Evolutionary conservation across 2,113 vertebrate genomes (phyloP).

Genomic region (Rana temporaria): DNA sequence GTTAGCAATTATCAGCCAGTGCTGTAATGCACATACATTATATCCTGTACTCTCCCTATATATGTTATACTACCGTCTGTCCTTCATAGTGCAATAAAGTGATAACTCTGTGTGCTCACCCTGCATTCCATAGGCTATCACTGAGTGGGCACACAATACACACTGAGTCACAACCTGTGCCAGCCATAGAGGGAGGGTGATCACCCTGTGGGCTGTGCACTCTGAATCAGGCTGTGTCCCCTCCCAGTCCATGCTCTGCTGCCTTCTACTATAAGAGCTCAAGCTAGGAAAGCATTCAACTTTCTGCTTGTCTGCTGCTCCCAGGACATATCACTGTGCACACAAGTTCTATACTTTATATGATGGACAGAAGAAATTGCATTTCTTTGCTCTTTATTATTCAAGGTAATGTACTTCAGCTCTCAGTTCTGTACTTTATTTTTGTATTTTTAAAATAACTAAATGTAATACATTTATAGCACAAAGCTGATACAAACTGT

Average conservation of each 20-base stretch:
- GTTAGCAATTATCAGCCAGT: background rate
- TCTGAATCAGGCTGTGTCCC: slow-evolving; percentile 14
- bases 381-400: slow-evolving; percentile 29
- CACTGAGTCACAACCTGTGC: background rate
- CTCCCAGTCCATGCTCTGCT: slow-evolving; percentile 20
- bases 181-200: background rate
- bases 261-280: slow-evolving; percentile 14
- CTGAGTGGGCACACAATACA: slow-evolving; percentile 20
- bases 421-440: background rate
- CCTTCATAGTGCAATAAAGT: too few relatives aligned
- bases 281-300: background rate
- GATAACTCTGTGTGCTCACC: too few relatives aligned
- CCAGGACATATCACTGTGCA: background rate
- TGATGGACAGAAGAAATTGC: slow-evolving; percentile 10
- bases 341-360: background rate
- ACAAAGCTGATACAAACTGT: too few relatives aligned
- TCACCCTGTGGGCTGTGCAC: background rate
- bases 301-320: slow-evolving; percentile 3
- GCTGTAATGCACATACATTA: too few relatives aligned
- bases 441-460: too few relatives aligned
- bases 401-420: slow-evolving; percentile 14
- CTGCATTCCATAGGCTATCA: too few relatives aligned
- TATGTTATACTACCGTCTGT: too few relatives aligned
- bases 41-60: too few relatives aligned
- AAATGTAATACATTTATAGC: too few relatives aligned